A percentile compares a stretch with the other conserved stretches of the same genome.
These are phyloP conservation scores for Cynaeus angustus DNA, from an alignment of 2,888 invertebrate species.

Conservation along the genomic window DNA sequence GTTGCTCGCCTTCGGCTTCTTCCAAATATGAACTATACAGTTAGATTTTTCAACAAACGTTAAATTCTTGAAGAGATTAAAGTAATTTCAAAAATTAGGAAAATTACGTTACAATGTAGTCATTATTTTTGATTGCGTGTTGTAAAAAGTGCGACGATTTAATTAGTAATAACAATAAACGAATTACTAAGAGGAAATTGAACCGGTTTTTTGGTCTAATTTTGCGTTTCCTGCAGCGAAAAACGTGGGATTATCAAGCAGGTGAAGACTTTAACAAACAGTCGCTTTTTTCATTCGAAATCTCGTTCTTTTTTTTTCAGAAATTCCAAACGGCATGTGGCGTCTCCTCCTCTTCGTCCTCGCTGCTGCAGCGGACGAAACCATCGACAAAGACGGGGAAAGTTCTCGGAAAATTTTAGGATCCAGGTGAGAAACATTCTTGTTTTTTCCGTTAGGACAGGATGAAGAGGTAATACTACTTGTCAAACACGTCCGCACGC, in stretches of 20 bases:
- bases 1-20: background rate
- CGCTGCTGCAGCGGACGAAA: constrained; percentile 37
- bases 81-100: background rate
- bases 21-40: constrained; percentile 13
- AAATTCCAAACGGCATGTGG: constrained; percentile 33
- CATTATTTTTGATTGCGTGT: background rate
- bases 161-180: constrained; percentile 18
- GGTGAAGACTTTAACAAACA: background rate
- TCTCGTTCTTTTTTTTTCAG: constrained; percentile 6
- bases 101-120: constrained; percentile 1
- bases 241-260: constrained; percentile 20
- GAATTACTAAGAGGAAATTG: constrained; percentile 14
- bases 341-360: constrained; percentile 34
- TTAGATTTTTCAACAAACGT: constrained; percentile 7
- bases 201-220: constrained; percentile 23
- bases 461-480: constrained; percentile 7
- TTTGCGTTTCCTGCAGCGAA: constrained; percentile 11
- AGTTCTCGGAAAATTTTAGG: constrained; percentile 76
- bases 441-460: constrained; percentile 8
- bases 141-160: constrained; percentile 1
- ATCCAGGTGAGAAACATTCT: constrained; percentile 72
- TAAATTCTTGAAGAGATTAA: background rate
- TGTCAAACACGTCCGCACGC: constrained; percentile 12
- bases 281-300: too few species aligned
- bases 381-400: constrained; percentile 69